Base-by-base conservation (phyloP, 2,113 vertebrate species). In the Hippocampus comes region DNA sequence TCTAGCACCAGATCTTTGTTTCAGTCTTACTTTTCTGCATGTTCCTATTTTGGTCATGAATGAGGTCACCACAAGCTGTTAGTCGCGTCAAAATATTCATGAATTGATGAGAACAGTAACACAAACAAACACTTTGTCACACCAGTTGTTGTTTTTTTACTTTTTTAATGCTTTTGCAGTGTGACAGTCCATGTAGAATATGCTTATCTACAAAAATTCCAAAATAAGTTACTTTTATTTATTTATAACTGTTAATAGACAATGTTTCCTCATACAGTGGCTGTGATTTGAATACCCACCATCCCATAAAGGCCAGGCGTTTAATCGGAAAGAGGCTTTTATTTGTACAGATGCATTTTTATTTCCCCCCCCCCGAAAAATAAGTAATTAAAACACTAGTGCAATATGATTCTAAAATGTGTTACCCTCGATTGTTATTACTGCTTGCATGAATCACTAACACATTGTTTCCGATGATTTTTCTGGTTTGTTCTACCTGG, bases 1-100 rank as follows among this genome's bases (percentile, higher is more conserved):
- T 78, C 20, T 84, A 79, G 55, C 42, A 6, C 66, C 20, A 5
- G 0, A 53, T 43, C 10, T 9, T 46, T 30, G 2, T 43, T 15
- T 21, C 57, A 8, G 25, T 74, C 34, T 56, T 3, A 74, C 67
- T 51, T 51, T 51, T 51, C 18, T 57, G 38, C 70, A 70, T 78
- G 65, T 71, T 70, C 30, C 23, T 77, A 20, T 78, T 70, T 69
- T 53, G 14, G 12, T 78, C 56, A 72, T 63, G 57, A 18, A 59
- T 59, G 57, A 18, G 27, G 27, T 61, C 27, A 61, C 15, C 27
- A 15, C 56, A 59, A 27, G 11, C n/a, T 14, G 15, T 1, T 59
- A 5, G 23, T 3, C 9, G n/a, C 5, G 23, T 25, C 23, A 57
- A 7, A 55, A 60, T 30, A 2, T 60, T 60, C 5, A 18, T 60